Percentiles rank a stretch among this genome's conserved stretches.
phyloP scores from a whole-genome alignment of 2,113 vertebrate genomes.

The Aegithalos caudatus region DNA sequence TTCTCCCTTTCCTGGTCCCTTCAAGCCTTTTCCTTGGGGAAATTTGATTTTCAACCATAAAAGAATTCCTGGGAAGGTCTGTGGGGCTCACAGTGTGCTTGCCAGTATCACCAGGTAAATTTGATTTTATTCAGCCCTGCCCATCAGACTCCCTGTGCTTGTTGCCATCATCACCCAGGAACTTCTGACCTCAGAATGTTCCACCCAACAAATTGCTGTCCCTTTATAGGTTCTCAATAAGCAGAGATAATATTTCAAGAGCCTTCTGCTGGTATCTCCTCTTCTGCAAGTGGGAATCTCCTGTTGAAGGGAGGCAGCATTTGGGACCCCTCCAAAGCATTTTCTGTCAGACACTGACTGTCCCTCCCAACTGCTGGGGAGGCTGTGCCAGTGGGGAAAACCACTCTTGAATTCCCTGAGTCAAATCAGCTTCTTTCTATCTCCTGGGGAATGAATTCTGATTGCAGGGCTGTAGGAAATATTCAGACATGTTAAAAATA shows the following conservation, averaged over 20 bases:
- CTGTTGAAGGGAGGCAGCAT: not conserved
- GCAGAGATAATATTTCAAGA: not conserved
- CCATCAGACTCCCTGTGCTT: not conserved
- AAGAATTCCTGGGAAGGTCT: not conserved
- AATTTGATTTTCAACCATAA: not conserved
- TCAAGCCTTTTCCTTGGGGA: not conserved
- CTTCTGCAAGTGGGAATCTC: not conserved
- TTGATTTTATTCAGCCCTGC: not conserved
- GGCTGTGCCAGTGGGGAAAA: not conserved
- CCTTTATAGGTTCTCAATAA: not conserved
- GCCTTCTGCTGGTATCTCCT: not conserved
- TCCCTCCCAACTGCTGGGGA: not conserved
- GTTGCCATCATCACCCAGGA: not conserved
- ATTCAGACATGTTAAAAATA: not conserved
- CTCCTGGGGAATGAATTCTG: not conserved
- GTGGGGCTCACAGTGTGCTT: not conserved
- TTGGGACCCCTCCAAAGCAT: not conserved
- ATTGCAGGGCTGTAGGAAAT: not conserved
- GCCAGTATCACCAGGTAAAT: not conserved
- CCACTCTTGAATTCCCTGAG: not conserved
- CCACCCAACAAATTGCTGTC: not conserved
- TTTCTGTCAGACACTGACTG: not conserved
- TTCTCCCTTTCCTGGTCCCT: not conserved
- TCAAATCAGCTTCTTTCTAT: not conserved
- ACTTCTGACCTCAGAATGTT: not conserved